These are phyloP conservation scores for Lepus townsendii DNA, from an alignment of 2,797 vertebrate genomes.

Conservation along the genomic window DNA sequence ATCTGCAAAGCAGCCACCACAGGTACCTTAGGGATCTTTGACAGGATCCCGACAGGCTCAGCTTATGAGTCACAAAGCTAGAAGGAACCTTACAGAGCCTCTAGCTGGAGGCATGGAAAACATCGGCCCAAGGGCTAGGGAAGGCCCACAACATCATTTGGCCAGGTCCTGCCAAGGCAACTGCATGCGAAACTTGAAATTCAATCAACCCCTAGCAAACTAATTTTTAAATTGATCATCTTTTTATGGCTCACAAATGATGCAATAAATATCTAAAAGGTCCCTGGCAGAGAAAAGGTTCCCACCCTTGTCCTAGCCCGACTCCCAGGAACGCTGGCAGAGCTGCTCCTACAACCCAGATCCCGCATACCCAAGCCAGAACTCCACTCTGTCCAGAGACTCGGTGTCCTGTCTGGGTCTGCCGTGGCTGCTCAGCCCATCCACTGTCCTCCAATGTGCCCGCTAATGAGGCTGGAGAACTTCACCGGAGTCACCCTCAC, in stretches of 20 bases:
- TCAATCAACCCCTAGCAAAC: too few relatives aligned
- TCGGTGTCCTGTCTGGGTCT: not conserved
- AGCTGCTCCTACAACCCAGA: slow-evolving; percentile 31
- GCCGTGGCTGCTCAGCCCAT: not conserved
- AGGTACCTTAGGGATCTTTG: not conserved
- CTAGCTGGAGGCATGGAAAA: not conserved
- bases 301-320: not conserved
- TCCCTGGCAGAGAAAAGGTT: too few relatives aligned
- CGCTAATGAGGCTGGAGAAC: not conserved
- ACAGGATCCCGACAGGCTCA: not conserved
- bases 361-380: not conserved
- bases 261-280: too few relatives aligned
- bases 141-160: too few relatives aligned
- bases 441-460: not conserved
- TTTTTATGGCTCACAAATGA: too few relatives aligned
- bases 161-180: too few relatives aligned
- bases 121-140: too few relatives aligned
- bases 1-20: not conserved
- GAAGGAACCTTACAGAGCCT: slow-evolving; percentile 34
- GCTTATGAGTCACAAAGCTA: not conserved
- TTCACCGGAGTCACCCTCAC: slow-evolving; percentile 37
- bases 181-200: too few relatives aligned
- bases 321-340: not conserved
- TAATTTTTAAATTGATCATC: too few relatives aligned
- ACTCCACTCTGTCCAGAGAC: not conserved